Evolutionary conservation across 1,140 invertebrate genomes (phyloP), one percentile per base, ranked within the genome.

Genomic region (Pantala flavescens): DNA sequence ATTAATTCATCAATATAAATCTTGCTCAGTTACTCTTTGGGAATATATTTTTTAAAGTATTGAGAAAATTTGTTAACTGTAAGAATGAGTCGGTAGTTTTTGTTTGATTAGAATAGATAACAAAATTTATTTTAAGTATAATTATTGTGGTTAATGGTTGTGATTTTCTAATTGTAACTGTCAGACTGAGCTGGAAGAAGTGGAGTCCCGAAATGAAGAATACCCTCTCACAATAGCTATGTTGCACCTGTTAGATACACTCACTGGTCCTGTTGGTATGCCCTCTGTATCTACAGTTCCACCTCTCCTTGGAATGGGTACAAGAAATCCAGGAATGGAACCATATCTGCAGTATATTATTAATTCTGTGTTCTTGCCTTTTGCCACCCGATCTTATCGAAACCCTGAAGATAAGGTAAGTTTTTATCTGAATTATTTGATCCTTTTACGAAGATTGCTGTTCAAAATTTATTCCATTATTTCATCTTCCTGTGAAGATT

Each of bases 141-240:
- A 36, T 36, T 2, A 49, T 23, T 7, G n/a, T 23, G 23, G 7
- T 10, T 74, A 10, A 5, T 63, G 23, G 7, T 75, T n/a, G 71
- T 74, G 23, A 74, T 75, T 73, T 73, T 75, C 42, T 78, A 78
- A 49, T 78, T 82, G 24, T 77, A 36, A 5, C 28, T 36, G 2
- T 36, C 28, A 86, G 80, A 82, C 84, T 63, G 88, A 89, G 77
- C 80, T 89, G 42, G 88, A 89, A 77, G 88, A 96, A 84, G 89
- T 96, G 55, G 96, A 98, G 82, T 90, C 93, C 21, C 87, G 95
- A 43, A 88, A 91, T 80, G 96, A 98, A 83, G 90, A 93, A 77
- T 96, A 94, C 84, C 91, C 93, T 0, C 80, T 96, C 24, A 94
- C 92, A 0, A 85, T 90, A 74, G 93, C 92, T 1, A 90, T 97